phyloP scores from a whole-genome alignment of 2,113 vertebrate species.

The Cynoglossus semilaevis region DNA sequence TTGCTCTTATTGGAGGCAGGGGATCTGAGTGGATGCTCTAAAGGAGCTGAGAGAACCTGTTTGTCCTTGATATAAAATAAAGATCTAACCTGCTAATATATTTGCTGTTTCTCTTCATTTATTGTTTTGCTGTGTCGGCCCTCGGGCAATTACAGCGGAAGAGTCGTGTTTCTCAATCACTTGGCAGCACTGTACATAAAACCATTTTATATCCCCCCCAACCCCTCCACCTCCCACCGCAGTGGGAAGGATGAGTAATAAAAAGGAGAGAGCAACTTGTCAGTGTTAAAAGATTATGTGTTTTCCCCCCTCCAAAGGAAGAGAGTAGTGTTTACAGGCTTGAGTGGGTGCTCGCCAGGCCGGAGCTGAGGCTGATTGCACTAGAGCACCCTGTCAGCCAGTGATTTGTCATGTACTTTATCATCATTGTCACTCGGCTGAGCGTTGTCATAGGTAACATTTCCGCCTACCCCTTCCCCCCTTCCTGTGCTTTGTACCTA shows the following conservation, averaged over 20 bases:
- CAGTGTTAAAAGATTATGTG: constrained; percentile 79
- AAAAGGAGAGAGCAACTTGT: constrained; percentile 69
- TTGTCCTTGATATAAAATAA: constrained; percentile 78
- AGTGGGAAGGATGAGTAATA: constrained; percentile 71
- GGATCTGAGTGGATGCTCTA: constrained; percentile 64
- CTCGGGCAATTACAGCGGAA: constrained; percentile 70
- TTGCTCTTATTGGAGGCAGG: constrained; percentile 54
- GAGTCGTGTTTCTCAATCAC: constrained; percentile 74
- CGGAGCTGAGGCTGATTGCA: constrained; percentile 78
- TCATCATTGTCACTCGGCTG: constrained; percentile 85
- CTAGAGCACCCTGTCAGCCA: constrained; percentile 79
- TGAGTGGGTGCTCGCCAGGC: constrained; percentile 77
- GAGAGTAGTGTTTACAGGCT: constrained; percentile 80
- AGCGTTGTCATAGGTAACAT: constrained; percentile 78
- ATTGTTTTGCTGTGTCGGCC: constrained; percentile 73
- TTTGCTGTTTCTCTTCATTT: constrained; percentile 70
- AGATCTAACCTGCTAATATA: constrained; percentile 70
- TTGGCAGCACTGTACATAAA: constrained; percentile 60
- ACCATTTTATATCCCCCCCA: constrained; percentile 55
- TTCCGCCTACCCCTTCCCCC: constrained; percentile 64
- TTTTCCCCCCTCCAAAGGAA: constrained; percentile 76
- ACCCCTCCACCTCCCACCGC: constrained; percentile 47
- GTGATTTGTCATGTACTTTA: constrained; percentile 86
- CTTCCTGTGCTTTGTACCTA: constrained; percentile 77
- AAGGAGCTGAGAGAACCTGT: constrained; percentile 56